Evolutionary conservation across 2,888 invertebrate species (phyloP).

Genomic region (Caenorhabditis wallacei): DNA sequence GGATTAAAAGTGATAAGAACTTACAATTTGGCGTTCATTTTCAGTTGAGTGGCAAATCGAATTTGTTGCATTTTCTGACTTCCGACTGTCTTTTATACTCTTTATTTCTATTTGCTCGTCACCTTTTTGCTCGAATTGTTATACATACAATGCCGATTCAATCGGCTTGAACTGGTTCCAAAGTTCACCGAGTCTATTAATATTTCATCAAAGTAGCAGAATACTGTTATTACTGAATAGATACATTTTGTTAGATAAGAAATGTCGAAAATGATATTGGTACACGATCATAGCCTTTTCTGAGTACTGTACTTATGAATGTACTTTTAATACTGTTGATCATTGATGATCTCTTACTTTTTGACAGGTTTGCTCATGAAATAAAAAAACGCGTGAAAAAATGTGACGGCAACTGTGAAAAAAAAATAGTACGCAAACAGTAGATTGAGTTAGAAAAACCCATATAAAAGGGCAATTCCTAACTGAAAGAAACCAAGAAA

Average conservation of each 20-base stretch:
- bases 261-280: too few species aligned
- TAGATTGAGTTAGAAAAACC: conserved; percentile 12
- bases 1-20: too few species aligned
- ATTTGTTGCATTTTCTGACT: not conserved
- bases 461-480: conserved; percentile 19
- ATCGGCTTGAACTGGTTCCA: not conserved
- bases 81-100: conserved; percentile 2
- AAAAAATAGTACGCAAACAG: conserved; percentile 5
- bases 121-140: not conserved
- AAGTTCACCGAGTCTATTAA: not conserved
- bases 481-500: not conserved
- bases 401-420: not conserved
- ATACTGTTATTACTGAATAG: not conserved
- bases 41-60: not conserved
- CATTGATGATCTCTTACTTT: not conserved
- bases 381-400: not conserved
- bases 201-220: not conserved
- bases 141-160: not conserved
- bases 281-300: too few species aligned
- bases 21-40: conserved; percentile 33
- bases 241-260: too few species aligned
- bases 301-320: not conserved
- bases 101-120: conserved; percentile 21
- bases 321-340: not conserved
- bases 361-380: conserved; percentile 21